These are phyloP conservation scores for Origma solitaria DNA, from an alignment of 2,113 vertebrate genomes.

Conservation along the genomic window DNA sequence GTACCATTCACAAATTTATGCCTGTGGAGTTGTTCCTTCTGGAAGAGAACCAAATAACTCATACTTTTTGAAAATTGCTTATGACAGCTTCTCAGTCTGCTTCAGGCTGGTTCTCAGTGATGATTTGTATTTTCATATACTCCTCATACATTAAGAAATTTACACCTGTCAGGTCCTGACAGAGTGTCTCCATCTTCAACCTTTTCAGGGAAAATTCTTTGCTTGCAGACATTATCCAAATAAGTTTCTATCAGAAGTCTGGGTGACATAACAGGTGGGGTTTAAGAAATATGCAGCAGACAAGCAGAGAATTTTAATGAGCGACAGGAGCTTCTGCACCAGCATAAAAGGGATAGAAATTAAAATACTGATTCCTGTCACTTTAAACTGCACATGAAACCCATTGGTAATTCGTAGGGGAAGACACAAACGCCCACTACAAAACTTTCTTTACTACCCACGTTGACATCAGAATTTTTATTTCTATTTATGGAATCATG, in stretches of 20 bases:
- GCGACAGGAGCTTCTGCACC: neutral
- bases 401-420: constrained; percentile 1
- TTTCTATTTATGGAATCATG: neutral
- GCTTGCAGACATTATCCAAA: constrained; percentile 73
- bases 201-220: constrained; percentile 47
- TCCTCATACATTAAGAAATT: constrained; percentile 73
- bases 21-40: constrained; percentile 60
- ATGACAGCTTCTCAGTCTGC: constrained; percentile 72
- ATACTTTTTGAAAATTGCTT: constrained; percentile 75
- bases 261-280: constrained; percentile 59
- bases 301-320: constrained; percentile 56
- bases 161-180: constrained; percentile 73
- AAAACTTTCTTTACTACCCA: constrained; percentile 7
- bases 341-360: constrained; percentile 31
- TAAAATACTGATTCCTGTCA: constrained; percentile 19
- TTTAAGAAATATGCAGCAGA: constrained; percentile 52
- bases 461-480: neutral
- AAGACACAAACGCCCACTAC: neutral
- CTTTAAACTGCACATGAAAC: constrained; percentile 33
- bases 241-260: constrained; percentile 71
- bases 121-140: constrained; percentile 76
- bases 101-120: constrained; percentile 61
- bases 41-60: constrained; percentile 72
- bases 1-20: constrained; percentile 72
- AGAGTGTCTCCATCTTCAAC: constrained; percentile 65